These are phyloP conservation scores for Peromyscus aztecus DNA, from an alignment of 2,797 vertebrate species.

Conservation along the genomic window DNA sequence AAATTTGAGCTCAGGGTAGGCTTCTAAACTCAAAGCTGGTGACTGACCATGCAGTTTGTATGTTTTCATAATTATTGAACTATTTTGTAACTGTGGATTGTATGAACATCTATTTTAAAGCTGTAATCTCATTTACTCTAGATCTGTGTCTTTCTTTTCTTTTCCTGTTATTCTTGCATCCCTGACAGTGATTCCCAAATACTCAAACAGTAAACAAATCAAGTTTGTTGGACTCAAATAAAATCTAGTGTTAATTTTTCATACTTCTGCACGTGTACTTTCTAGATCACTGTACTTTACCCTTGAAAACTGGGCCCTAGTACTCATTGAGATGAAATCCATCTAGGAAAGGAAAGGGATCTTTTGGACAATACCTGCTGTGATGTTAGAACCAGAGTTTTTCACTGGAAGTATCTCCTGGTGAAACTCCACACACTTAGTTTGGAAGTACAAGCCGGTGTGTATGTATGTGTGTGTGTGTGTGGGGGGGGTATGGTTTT, in stretches of 20 bases:
- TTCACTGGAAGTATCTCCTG: not conserved
- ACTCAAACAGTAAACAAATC: not conserved
- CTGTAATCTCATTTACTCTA: not conserved
- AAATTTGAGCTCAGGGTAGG: not conserved
- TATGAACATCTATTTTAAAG: not conserved
- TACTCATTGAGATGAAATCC: not conserved
- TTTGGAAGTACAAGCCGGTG: not conserved
- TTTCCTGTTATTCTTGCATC: not conserved
- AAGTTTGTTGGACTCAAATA: not conserved
- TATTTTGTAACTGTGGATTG: not conserved
- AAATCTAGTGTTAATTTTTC: not conserved
- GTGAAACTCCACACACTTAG: not conserved
- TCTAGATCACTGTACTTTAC: not conserved
- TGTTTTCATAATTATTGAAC: not conserved
- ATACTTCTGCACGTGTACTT: not conserved
- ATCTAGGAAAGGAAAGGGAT: not conserved
- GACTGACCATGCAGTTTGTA: not conserved
- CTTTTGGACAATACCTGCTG: not conserved
- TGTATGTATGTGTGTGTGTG: not conserved
- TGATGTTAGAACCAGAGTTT: not conserved
- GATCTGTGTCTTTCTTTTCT: not conserved
- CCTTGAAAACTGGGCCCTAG: slow-evolving; percentile 3
- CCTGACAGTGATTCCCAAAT: not conserved
- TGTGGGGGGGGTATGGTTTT: not conserved
- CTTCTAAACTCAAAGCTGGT: not conserved